Evolutionary conservation across 2,888 invertebrate genomes (phyloP), one percentile per base, ranked within the genome.

Genomic region (Agrilus biguttatus): DNA sequence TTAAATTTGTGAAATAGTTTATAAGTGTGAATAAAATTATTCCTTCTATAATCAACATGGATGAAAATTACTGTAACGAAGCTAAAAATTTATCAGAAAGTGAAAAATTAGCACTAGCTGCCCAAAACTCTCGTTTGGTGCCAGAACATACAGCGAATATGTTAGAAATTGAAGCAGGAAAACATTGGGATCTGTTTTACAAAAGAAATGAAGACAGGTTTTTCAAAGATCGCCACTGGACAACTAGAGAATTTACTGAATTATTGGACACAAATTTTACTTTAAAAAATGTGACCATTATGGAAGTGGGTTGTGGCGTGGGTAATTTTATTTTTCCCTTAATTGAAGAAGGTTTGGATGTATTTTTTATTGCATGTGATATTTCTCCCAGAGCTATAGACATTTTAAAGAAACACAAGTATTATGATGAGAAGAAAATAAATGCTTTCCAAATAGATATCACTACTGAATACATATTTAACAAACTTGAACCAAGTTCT

Each of bases 211-310:
- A 88, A 55, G 87, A 83, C 0, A 78, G 86, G 54, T 96, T 97
- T 65, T 97, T 95, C 60, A 88, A 88, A 65, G 92, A 96, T 66
- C 75, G 96, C 13, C 91, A 92, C 61, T 97, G 98, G 98, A 96
- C 93, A 1, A 86, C 83, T 47, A 73, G 91, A 58, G 98, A 98
- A 70, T 95, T 98, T 69, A 70, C 79, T 53, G 90, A 91, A 59
- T 69, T 95, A 13, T 68, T 81, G 44, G 68, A 70, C 43, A 70
- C 68, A 43, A 60, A 68, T 63, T 52, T 75, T 59, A 68, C 53
- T 28, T 28, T 28, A 10, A 28, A 28, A 28, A 10, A 10, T 5
- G 10, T 58, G 45, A 62, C 66, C 10, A 69, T 87, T 40, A 66
- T 89, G 14, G 95, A 96, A 68, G 76, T 92, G 6, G 95, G 95